Evolutionary conservation across 2,113 vertebrate species (phyloP).

Genomic region (Pomatorhinus ruficollis): DNA sequence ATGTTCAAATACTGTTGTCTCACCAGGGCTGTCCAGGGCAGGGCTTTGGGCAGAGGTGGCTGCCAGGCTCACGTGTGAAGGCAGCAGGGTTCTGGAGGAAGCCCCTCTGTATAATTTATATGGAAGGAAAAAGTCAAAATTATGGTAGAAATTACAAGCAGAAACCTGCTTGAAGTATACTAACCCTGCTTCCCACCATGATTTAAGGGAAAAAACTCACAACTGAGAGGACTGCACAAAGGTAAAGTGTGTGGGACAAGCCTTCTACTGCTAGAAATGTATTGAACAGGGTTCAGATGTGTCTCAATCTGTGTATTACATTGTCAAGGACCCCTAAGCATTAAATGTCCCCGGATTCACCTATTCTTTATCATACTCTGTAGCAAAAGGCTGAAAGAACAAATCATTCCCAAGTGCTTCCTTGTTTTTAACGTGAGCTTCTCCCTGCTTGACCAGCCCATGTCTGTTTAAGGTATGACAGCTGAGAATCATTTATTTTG

Average conservation of each 20-base stretch:
- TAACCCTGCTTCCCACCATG: background rate
- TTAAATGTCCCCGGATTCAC: background rate
- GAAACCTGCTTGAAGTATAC: background rate
- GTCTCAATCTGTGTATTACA: background rate
- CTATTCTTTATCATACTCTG: background rate
- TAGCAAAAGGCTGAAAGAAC: background rate
- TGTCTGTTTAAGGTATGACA: background rate
- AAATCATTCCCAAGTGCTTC: background rate
- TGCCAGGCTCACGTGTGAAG: rapidly evolving
- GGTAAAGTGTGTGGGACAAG: background rate
- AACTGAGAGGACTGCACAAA: background rate
- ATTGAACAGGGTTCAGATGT: background rate
- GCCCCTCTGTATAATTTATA: background rate
- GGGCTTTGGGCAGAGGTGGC: background rate
- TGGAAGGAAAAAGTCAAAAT: background rate
- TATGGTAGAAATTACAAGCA: background rate
- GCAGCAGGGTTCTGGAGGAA: background rate
- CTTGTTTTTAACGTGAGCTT: background rate
- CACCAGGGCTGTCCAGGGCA: background rate
- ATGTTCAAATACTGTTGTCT: background rate
- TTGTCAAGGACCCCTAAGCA: background rate
- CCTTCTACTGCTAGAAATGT: background rate
- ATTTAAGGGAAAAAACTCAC: background rate
- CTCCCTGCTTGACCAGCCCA: rapidly evolving
- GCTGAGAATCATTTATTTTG: background rate